phyloP scores from a whole-genome alignment of 2,888 invertebrate genomes.

The Theristus sp. region DNA sequence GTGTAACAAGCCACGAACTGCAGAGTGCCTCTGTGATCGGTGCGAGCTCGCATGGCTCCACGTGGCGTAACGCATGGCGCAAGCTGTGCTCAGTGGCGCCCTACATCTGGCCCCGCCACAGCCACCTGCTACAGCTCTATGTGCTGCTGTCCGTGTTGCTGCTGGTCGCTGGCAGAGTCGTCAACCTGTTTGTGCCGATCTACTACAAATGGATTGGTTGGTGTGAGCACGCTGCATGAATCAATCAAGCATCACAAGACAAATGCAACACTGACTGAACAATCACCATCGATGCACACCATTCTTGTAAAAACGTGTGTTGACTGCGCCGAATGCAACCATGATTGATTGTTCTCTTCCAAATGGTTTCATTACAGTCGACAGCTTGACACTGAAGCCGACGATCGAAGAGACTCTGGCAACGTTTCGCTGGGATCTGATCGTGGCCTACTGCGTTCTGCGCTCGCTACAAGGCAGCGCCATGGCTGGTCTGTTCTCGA shows the following conservation, averaged over 20 bases:
- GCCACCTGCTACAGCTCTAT: constrained; percentile 51
- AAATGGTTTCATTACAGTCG: too few relatives aligned
- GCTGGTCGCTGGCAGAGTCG: constrained; percentile 56
- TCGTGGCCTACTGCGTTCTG: background rate
- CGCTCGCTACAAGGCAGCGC: background rate
- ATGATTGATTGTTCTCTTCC: too few relatives aligned
- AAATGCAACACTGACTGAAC: too few relatives aligned
- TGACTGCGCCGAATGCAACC: too few relatives aligned
- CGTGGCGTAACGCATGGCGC: background rate
- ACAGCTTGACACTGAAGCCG: background rate
- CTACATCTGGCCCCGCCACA: constrained; percentile 81
- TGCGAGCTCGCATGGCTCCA: background rate
- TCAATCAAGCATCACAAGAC: background rate
- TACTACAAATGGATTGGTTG: constrained; percentile 76
- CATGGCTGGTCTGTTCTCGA: background rate
- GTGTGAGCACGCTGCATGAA: constrained; percentile 15
- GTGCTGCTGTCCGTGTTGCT: constrained; percentile 62
- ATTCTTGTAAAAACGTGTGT: too few relatives aligned
- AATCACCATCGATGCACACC: too few relatives aligned
- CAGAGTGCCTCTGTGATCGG: background rate
- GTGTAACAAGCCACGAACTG: too few relatives aligned
- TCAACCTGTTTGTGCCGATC: constrained; percentile 78
- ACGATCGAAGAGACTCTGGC: background rate
- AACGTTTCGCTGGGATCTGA: background rate
- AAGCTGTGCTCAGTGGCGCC: constrained; percentile 30